Conservation (phyloP, 1,140 invertebrate species). For the Hyphantria cunea region DNA sequence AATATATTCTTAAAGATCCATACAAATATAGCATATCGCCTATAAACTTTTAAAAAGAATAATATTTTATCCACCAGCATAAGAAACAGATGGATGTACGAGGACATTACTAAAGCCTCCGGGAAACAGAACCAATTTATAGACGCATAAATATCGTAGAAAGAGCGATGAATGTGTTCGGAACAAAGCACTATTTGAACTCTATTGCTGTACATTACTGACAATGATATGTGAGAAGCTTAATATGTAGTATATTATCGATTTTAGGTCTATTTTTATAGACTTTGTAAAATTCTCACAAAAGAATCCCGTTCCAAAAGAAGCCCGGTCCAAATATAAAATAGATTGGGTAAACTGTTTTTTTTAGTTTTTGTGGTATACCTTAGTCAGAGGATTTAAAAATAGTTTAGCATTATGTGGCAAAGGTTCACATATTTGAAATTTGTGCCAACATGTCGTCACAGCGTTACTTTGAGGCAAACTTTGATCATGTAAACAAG, state of each 20-base stretch:
- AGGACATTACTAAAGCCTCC: slow-evolving; percentile 26
- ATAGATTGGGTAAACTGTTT: neutral
- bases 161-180: slow-evolving; percentile 21
- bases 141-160: slow-evolving; percentile 25
- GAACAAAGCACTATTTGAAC: slow-evolving; percentile 16
- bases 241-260: neutral
- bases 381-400: neutral
- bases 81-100: slow-evolving; percentile 25
- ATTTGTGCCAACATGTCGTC: slow-evolving; percentile 19
- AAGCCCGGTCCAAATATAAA: too few species aligned
- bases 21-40: neutral
- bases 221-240: neutral
- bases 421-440: slow-evolving; percentile 4
- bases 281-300: neutral
- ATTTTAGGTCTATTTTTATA: neutral
- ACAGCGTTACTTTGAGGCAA: slow-evolving; percentile 45
- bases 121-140: slow-evolving; percentile 27
- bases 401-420: neutral
- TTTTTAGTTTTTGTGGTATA: neutral
- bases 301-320: too few species aligned
- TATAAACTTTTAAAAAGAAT: slow-evolving; percentile 7
- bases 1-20: too few species aligned
- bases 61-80: slow-evolving; percentile 13
- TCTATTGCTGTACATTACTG: slow-evolving; percentile 5
- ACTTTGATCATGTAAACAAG: slow-evolving; percentile 50